Evolutionary conservation across 2,888 invertebrate genomes (phyloP), one percentile per base, ranked within the genome.

Genomic region (Heterodera filipjevi): DNA sequence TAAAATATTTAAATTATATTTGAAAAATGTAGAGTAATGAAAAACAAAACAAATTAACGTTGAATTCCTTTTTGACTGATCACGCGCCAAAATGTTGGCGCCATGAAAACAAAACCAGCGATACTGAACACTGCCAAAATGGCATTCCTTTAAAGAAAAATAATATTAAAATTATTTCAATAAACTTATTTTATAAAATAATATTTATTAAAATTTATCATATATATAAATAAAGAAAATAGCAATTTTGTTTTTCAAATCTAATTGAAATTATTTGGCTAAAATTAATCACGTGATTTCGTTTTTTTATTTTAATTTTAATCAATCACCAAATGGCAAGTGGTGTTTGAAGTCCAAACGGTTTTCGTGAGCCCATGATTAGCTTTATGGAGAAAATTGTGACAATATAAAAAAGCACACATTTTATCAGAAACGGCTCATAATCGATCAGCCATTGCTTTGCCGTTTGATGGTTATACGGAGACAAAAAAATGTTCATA

Each of bases 101-200:
- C 84, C 0, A 83, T 84, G 80, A 77, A 83, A 14, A 86, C 74
- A 14, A 90, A 89, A 8, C 91, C 91, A 33, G 89, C 81, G 27
- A 91, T 90, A 84, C 90, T 91, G 85, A 91, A 91, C 3, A 90
- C 78, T 3, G 90, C 91, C 66, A 91, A 84, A 32, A 88, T 82
- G 32, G 89, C 89, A 85, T 91, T 91, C 91, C 91, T 75, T 12
- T 8, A 75, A 33, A 19, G 5, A 35, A 49, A 49, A 32, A 30
- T 14, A 49, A 91, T 30, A 89, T 66, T n/a, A n/a, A n/a, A n/a
- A 22, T 49, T 49, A 27, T n/a, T 46, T 46, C n/a, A 49, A 27
- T 33, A 46, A 71, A n/a, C n/a, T n/a, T n/a, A n/a, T 33, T 10
- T 10, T 22, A 16, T 53, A 39, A 39, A 72, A 71, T 46, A 16